phyloP scores from a whole-genome alignment of 1,140 invertebrate genomes.

The Lithobius niger region DNA sequence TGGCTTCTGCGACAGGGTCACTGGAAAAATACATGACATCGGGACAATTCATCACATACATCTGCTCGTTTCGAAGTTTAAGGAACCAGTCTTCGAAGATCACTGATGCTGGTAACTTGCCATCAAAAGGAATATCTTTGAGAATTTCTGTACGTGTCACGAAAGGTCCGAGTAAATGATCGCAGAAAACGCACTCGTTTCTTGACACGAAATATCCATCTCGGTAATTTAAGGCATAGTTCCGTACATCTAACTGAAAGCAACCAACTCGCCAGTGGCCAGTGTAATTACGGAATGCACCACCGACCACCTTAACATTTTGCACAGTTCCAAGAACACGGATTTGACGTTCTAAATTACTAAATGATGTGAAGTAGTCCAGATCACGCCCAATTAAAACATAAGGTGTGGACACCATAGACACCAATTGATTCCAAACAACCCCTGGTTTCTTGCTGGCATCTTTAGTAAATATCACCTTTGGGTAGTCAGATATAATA shows the following conservation, averaged over 20 bases:
- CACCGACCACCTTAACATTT: conserved; percentile 19
- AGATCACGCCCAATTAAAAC: conserved; percentile 22
- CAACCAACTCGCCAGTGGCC: conserved; percentile 28
- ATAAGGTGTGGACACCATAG: conserved; percentile 23
- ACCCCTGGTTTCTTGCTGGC: conserved; percentile 12
- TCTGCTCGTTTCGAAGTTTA: conserved; percentile 12
- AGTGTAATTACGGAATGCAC: conserved; percentile 20
- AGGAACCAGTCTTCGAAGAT: conserved; percentile 27
- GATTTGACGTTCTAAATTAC: conserved; percentile 23
- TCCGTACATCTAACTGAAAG: conserved; percentile 21
- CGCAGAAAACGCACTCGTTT: conserved; percentile 28
- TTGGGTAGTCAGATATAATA: too few species aligned
- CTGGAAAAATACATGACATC: conserved; percentile 17
- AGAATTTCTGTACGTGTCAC: conserved; percentile 17
- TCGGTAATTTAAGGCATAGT: conserved; percentile 21
- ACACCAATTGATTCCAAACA: conserved; percentile 19
- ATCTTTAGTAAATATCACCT: too few species aligned
- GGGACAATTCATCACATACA: conserved; percentile 18
- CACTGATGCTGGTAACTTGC: conserved; percentile 12
- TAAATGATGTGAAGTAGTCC: conserved; percentile 18
- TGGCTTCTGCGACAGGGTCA: background rate
- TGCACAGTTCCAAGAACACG: conserved; percentile 18
- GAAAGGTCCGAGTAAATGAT: conserved; percentile 25
- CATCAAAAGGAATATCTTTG: conserved; percentile 15
- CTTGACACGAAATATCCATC: conserved; percentile 25